These are phyloP conservation scores for Lumbricus terrestris DNA, from an alignment of 2,888 invertebrate genomes.

Conservation along the genomic window DNA sequence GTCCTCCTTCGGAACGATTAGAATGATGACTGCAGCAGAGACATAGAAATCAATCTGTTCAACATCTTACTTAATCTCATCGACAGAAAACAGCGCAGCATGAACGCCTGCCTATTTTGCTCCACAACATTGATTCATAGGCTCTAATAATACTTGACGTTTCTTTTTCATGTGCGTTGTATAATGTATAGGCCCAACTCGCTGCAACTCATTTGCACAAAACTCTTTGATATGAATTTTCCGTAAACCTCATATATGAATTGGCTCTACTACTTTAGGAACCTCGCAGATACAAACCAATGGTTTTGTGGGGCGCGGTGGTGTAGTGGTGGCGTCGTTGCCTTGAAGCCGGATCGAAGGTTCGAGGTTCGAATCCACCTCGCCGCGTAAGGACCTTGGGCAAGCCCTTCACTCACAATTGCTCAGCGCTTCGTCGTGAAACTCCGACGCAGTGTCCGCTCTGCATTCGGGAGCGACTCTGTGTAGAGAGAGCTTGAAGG, in stretches of 20 bases:
- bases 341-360: too few species aligned
- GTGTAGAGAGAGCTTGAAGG: too few species aligned
- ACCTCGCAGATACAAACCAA: too few species aligned
- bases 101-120: background rate
- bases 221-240: background rate
- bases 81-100: background rate
- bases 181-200: background rate
- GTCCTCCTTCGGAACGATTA: slow-evolving; percentile 45
- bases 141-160: background rate
- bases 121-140: background rate
- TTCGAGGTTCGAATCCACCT: too few species aligned
- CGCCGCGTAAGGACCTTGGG: too few species aligned
- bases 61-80: background rate
- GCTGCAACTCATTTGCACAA: background rate
- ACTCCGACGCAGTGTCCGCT: too few species aligned
- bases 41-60: background rate
- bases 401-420: too few species aligned
- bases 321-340: too few species aligned
- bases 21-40: slow-evolving; percentile 46
- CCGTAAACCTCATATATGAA: background rate
- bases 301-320: too few species aligned
- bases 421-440: too few species aligned
- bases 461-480: too few species aligned
- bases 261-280: background rate
- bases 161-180: background rate